Base-by-base conservation (phyloP, 2,797 vertebrate genomes). In the Pseudomugil gertrudae region DNA sequence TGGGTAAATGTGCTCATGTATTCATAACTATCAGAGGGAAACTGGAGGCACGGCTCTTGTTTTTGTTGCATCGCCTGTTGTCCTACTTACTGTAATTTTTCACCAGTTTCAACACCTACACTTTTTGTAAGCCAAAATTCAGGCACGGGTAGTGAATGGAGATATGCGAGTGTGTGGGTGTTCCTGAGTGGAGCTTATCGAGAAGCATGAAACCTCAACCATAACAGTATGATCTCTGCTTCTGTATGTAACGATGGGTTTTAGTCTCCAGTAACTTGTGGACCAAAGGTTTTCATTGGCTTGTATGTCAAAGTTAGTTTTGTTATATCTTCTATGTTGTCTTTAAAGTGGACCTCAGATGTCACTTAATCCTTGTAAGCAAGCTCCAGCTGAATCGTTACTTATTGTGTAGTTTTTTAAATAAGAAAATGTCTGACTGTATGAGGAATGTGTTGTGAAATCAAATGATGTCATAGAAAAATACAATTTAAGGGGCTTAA, bases 71-170 rank as follows among this genome's bases (percentile, higher is more conserved):
- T 87, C 53, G 54, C 81, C 76, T 38, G 52, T 89, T 92, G 91
- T 90, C 89, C 88, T 92, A 91, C 87, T 91, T 93, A 88, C 80
- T 90, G 87, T 89, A 90, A 83, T 91, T 92, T 81, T 90, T 93
- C 78, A 84, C 87, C 83, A 87, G 87, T 90, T 90, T 89, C 57
- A 83, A 92, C 91, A 92, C 92, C 90, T 93, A 92, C 90, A 86
- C 83, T 81, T 80, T 76, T 78, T 84, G 87, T 85, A 86, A 90
- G 89, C 85, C 87, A 90, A 89, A 84, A 84, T 68, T 78, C 84
- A 79, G 69, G 77, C 75, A 66, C 59, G 27, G 71, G 5, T 78
- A 89, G 81, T 93, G 83, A 93, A 92, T 91, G 87, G 81, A 89
- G 84, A 79, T 74, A 72, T 77, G 78, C 74, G 82, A 80, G 69